Conservation (phyloP, 1,140 invertebrate species). For the Sycophila sp. region DNA sequence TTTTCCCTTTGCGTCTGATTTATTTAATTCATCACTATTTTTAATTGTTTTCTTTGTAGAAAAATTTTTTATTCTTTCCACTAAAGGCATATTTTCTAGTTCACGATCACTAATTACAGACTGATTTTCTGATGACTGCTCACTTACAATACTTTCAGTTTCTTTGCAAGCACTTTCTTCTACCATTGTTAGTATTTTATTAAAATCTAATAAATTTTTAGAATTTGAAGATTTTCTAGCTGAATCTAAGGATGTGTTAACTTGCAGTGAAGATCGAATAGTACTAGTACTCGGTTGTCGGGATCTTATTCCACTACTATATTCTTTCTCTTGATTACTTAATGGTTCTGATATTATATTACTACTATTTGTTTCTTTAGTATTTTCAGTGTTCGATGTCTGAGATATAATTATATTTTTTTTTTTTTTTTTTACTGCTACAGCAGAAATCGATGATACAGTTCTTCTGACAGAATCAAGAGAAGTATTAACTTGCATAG, state of each 20-base stretch:
- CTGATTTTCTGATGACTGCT: conserved; percentile 9
- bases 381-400: neutral
- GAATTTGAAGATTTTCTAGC: conserved; percentile 20
- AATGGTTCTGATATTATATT: neutral
- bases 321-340: conserved; percentile 9
- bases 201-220: conserved; percentile 27
- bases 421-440: too few species aligned
- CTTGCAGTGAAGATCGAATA: conserved; percentile 45
- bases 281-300: conserved; percentile 35
- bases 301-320: neutral
- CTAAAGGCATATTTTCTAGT: conserved; percentile 25
- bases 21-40: neutral
- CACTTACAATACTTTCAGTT: neutral
- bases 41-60: conserved; percentile 14
- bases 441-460: too few species aligned
- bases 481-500: conserved; percentile 14
- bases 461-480: neutral
- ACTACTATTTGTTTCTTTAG: neutral
- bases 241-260: conserved; percentile 55
- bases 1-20: neutral
- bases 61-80: conserved; percentile 35
- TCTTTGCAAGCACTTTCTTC: conserved; percentile 9
- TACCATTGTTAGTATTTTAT: conserved; percentile 26
- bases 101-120: conserved; percentile 18
- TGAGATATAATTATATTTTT: too few species aligned